Base-by-base conservation (phyloP, 2,797 vertebrate species). In the Pangasius djambal region DNA sequence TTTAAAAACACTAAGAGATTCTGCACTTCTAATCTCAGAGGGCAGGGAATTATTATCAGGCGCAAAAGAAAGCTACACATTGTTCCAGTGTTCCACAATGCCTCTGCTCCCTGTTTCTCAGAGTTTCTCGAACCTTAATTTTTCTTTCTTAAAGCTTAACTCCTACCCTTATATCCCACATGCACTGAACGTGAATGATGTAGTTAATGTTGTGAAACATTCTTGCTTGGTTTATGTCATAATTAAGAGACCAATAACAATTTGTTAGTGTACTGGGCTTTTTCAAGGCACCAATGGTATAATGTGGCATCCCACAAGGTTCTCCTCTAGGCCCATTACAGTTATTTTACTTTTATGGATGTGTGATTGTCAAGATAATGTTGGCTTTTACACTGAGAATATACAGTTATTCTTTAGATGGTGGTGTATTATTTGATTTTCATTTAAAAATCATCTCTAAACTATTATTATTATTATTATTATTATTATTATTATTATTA, bases 401-500 rank as follows among this genome's bases (percentile, higher is more conserved):
- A n/a, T 67, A 67, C 13, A 15, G n/a, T 34, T 4, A 4, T 13
- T 5, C n/a, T 34, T 4, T 34, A 69, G n/a, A 34, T 69, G 31
- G n/a, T 34, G n/a, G 31, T 0, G 6, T 6, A 70, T 70, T 15
- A 65, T n/a, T 28, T n/a, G 28, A 69, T 69, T 69, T 69, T 7
- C 6, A 69, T 69, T 69, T 34, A 34, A 16, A 5, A 15, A 34
- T 31, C 6, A 5, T 15, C 1, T 69, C 10, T 69, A 15, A 31
- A 65, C 0, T 65, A n/a, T 65, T 65, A 65, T 63, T 28, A 63
- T 28, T 63, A 28, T 63, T 59, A 22, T 61, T 22, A 65, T n/a
- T 65, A 65, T n/a, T 59, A 59, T 59, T 65, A n/a, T 65, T 65
- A 65, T 63, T 65, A n/a, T 65, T 65, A 65, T 63, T 65, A n/a